Conservation (phyloP, 2,888 invertebrate genomes). For the Chirona hameri region DNA sequence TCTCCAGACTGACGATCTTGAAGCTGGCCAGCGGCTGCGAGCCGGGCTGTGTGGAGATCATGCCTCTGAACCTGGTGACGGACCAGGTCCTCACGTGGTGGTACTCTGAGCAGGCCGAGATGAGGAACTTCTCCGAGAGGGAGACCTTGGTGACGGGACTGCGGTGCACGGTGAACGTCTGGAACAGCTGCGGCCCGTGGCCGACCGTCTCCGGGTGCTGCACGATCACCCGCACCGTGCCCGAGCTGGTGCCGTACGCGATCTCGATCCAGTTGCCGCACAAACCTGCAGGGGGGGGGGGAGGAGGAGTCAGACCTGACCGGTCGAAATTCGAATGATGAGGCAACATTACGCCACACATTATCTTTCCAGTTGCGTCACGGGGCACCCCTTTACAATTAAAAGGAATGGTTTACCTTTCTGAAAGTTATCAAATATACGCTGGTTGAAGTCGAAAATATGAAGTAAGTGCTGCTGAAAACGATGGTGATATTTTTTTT, state of each 20-base stretch:
- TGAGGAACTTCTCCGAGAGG: conserved; percentile 88
- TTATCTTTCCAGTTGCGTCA: too few species aligned
- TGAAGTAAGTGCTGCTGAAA: too few species aligned
- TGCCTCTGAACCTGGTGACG: conserved; percentile 92
- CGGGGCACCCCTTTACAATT: too few species aligned
- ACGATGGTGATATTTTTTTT: too few species aligned
- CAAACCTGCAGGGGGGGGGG: conserved; percentile 60
- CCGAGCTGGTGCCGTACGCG: conserved; percentile 94
- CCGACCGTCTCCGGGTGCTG: conserved; percentile 99
- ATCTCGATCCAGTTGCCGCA: conserved; percentile 99
- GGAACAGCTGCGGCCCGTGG: conserved; percentile 95
- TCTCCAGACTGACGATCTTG: conserved; percentile 83
- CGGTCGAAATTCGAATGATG: too few species aligned
- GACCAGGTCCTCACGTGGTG: conserved; percentile 98
- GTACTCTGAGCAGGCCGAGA: conserved; percentile 95
- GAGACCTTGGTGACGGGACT: conserved; percentile 93
- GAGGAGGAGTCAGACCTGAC: not conserved
- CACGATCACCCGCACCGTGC: conserved; percentile 93
- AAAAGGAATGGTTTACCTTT: too few species aligned
- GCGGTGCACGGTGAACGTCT: conserved; percentile 95
- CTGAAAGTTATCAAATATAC: too few species aligned
- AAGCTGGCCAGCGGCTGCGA: conserved; percentile 96
- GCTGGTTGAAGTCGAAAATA: too few species aligned
- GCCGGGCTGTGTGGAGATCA: conserved; percentile 98
- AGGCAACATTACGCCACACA: too few species aligned